Percentiles rank a stretch among this genome's conserved stretches.
phyloP scores from a whole-genome alignment of 2,888 invertebrate genomes.

The Erannis defoliaria region DNA sequence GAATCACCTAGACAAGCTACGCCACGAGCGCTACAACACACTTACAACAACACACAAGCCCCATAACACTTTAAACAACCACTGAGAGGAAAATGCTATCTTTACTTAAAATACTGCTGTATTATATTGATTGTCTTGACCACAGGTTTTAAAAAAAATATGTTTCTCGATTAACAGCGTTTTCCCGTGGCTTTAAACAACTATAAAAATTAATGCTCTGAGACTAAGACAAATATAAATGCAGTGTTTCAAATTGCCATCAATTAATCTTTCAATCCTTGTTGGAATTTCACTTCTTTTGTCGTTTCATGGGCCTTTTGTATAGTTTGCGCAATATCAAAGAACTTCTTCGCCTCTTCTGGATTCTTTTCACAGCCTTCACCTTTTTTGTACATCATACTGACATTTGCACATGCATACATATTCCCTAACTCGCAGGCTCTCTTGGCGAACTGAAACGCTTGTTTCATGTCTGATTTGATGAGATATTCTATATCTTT shows the following conservation, averaged over 20 bases:
- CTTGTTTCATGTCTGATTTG: slow-evolving; percentile 90
- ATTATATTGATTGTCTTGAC: too few species aligned
- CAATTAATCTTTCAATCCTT: slow-evolving; percentile 68
- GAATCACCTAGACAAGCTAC: too few species aligned
- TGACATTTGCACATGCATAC: slow-evolving; percentile 95
- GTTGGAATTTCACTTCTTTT: slow-evolving; percentile 86
- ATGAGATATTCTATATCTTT: slow-evolving; percentile 84
- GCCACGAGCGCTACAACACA: too few species aligned
- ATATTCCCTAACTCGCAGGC: slow-evolving; percentile 95
- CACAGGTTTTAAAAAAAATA: too few species aligned
- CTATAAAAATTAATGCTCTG: neutral
- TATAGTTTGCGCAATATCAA: slow-evolving; percentile 89
- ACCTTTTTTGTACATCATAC: slow-evolving; percentile 94
- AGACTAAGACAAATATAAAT: slow-evolving; percentile 19
- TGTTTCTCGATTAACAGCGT: neutral
- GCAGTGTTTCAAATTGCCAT: neutral
- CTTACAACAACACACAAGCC: too few species aligned
- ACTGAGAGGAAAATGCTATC: too few species aligned
- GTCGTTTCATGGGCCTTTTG: slow-evolving; percentile 88
- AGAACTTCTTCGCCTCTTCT: slow-evolving; percentile 90
- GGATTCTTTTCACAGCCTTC: slow-evolving; percentile 92
- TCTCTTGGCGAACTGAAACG: slow-evolving; percentile 91
- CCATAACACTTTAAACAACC: too few species aligned
- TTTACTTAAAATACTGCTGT: too few species aligned
- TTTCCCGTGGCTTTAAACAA: neutral